Conservation (phyloP, 2,888 invertebrate species). For the Acleris emargana region DNA sequence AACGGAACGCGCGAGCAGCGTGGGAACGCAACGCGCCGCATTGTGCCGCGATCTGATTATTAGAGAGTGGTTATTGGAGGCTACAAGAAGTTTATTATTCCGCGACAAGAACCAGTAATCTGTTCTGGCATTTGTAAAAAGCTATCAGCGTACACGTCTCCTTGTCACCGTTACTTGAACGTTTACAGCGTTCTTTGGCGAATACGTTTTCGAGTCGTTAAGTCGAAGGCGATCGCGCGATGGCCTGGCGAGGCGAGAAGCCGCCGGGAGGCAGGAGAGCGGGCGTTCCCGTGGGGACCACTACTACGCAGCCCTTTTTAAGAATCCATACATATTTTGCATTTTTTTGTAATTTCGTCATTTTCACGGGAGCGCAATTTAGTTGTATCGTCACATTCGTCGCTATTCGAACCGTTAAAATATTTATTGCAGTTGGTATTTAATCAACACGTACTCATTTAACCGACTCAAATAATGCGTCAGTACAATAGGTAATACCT, state of each 20-base stretch:
- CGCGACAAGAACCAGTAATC: constrained; percentile 27
- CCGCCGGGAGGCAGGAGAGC: constrained; percentile 62
- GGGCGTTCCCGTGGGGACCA: constrained; percentile 62
- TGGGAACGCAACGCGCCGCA: constrained; percentile 34
- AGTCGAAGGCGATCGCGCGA: constrained; percentile 55
- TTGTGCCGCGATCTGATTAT: constrained; percentile 32
- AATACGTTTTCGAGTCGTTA: constrained; percentile 64
- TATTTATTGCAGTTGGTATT: too few species aligned
- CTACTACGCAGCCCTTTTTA: constrained; percentile 48
- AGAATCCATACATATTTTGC: not conserved
- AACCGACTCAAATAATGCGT: constrained; percentile 37
- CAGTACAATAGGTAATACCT: too few species aligned
- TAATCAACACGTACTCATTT: too few species aligned
- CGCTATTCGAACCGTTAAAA: too few species aligned
- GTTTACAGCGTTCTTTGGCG: constrained; percentile 47
- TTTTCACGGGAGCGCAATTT: too few species aligned
- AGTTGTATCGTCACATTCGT: too few species aligned
- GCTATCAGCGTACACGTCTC: constrained; percentile 17
- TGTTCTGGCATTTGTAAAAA: constrained; percentile 31
- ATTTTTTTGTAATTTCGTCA: too few species aligned
- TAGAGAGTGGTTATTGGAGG: constrained; percentile 31
- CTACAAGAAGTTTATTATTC: constrained; percentile 18
- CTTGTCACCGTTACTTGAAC: constrained; percentile 17
- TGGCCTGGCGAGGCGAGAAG: constrained; percentile 63
- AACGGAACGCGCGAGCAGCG: constrained; percentile 35